These are phyloP conservation scores for Isichthys henryi DNA, from an alignment of 2,113 vertebrate genomes.

Conservation along the genomic window DNA sequence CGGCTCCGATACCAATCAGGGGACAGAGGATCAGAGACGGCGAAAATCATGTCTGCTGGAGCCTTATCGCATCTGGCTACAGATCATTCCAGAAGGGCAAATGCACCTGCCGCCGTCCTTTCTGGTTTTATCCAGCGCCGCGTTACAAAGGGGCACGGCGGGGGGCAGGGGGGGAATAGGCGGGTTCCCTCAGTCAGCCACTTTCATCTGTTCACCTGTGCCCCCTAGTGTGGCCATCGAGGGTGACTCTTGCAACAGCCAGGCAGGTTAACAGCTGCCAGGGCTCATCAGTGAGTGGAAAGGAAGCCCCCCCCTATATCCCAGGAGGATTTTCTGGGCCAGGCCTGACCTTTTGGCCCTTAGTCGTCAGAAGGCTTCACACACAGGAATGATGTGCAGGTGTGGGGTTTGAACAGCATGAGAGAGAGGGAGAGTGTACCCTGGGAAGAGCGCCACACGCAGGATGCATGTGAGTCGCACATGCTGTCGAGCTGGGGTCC, in stretches of 20 bases:
- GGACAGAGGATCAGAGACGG: slow-evolving; percentile 28
- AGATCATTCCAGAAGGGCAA: slow-evolving; percentile 64
- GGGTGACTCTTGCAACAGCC: background rate
- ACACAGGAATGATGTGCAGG: background rate
- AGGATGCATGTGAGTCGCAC: background rate
- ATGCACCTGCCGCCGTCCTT: slow-evolving; percentile 62
- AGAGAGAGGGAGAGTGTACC: background rate
- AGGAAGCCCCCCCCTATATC: background rate
- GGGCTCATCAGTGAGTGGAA: background rate
- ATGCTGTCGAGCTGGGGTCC: background rate
- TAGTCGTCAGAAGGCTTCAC: background rate
- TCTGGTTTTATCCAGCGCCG: slow-evolving; percentile 44
- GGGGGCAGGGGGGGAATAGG: background rate
- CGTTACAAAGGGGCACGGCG: too few relatives aligned
- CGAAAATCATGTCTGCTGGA: slow-evolving; percentile 59
- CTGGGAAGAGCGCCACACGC: background rate
- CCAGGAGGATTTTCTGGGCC: background rate
- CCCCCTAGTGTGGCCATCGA: background rate
- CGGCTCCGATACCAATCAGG: slow-evolving; percentile 15
- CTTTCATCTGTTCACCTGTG: background rate
- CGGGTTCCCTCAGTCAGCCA: background rate
- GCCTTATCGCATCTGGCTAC: slow-evolving; percentile 54
- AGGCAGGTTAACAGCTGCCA: slow-evolving; percentile 1
- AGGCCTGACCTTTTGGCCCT: background rate
- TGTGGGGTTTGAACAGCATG: background rate